Evolutionary conservation across 2,888 invertebrate genomes (phyloP), one percentile per base, ranked within the genome.

Genomic region (Epinotia brunnichana): DNA sequence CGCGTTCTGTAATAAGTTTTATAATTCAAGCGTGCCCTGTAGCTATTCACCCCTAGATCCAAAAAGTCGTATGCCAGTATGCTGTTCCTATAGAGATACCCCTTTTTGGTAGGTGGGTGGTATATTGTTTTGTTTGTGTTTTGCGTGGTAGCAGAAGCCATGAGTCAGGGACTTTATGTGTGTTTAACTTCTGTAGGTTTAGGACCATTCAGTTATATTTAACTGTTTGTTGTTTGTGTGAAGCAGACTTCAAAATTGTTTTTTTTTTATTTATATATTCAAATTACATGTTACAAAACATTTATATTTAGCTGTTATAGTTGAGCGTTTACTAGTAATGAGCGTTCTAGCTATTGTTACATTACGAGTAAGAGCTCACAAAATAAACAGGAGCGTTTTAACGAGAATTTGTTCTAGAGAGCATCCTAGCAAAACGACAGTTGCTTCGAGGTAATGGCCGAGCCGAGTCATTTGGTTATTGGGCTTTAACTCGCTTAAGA

Each of bases 1-100:
- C 73, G 57, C 69, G n/a, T 73, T 48, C 24, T 19, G 68, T 73
- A 70, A 70, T 70, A 70, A 56, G 48, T 70, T 63, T 70, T 68
- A 63, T 73, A 69, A 63, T 73, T 73, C 68, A 62, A 56, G 54
- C 66, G 39, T 57, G 44, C 39, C 48, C 67, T n/a, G 69, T 39
- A n/a, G n/a, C 48, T n/a, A 48, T 4, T 48, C 35, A 21, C 3
- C 53, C 17, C 29, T 54, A 44, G 44, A 61, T 60, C 60, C 60
- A 44, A 24, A 62, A 62, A 2, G 62, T 19, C 44, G 19, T 71
- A 53, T n/a, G 21, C n/a, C 10, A 19, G 41, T 48, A 53, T 21
- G 4, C 4, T 7, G 35, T 15, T 39, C 0, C 17, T 19, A 21
- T 19, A 11, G 2, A 51, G 48, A 69, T 35, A 39, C 39, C 7